Evolutionary conservation across 2,797 vertebrate genomes (phyloP), one percentile per base, ranked within the genome.

Genomic region (Clarias pachynema): DNA sequence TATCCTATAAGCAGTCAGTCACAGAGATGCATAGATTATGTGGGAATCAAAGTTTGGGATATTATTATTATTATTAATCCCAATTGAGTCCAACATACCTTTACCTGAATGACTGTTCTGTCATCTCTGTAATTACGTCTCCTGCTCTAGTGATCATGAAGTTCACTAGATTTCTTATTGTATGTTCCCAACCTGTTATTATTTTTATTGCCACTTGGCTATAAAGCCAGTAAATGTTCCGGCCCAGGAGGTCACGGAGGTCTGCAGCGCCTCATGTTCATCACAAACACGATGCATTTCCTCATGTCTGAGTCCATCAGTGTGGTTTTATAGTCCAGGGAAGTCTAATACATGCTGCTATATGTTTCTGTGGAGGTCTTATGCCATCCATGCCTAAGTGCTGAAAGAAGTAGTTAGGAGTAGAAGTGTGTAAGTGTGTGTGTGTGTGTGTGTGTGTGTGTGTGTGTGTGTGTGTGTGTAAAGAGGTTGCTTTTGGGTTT

Each of bases 101-200:
- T 65, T 59, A 74, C 59, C 78, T 80, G 57, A 73, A 81, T 59
- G 69, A 60, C 79, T 56, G 68, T 4, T 81, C 20, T 84, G 44
- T 77, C 44, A 34, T 53, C 31, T 68, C 40, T 18, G 40, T 83
- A 86, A 86, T 83, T 79, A 57, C 2, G 34, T 69, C 65, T 62
- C 37, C 29, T 53, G 22, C 24, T 37, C 24, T 44, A 60, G 81
- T 18, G 40, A 68, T 66, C 29, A 26, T 31, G n/a, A 77, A 44
- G 75, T 24, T 7, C 34, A 37, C 34, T 5, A 5, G 37, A 74
- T 83, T 72, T 44, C 22, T 29, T 70, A 53, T 62, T 37, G n/a
- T 85, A 22, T 65, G 7, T 37, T 74, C 59, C 53, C 2, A 73
- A 63, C 68, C 40, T 40, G 29, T 62, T 74, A 81, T 79, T 34